phyloP scores from a whole-genome alignment of 2,113 vertebrate species.

The Amblyopsis rosae region DNA sequence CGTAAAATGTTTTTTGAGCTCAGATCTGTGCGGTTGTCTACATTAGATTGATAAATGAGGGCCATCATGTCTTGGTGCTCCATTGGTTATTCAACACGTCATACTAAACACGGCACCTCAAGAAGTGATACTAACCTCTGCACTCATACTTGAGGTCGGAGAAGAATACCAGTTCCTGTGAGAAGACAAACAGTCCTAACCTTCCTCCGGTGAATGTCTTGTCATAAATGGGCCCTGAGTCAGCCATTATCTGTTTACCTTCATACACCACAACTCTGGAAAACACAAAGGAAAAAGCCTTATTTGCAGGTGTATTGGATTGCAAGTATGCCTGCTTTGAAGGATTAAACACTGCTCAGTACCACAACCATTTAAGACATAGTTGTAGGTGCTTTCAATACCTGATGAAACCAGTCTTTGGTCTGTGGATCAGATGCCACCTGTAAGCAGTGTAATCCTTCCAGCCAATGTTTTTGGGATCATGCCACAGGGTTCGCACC shows the following conservation, averaged over 20 bases:
- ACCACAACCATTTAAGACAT: not conserved
- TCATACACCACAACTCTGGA: constrained; percentile 93
- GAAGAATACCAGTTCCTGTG: constrained; percentile 98
- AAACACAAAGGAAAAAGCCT: constrained; percentile 17
- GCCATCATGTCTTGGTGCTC: not conserved
- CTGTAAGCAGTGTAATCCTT: constrained; percentile 98
- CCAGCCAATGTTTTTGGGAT: constrained; percentile 97
- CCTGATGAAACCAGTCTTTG: constrained; percentile 97
- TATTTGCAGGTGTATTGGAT: too few species aligned
- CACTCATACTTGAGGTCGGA: constrained; percentile 99
- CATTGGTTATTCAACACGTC: too few species aligned
- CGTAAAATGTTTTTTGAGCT: too few species aligned
- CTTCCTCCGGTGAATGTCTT: constrained; percentile 92
- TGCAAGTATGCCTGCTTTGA: too few species aligned
- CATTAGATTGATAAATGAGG: too few species aligned
- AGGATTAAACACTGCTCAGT: too few species aligned
- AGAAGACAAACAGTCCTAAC: constrained; percentile 97
- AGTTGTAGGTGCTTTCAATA: constrained; percentile 52
- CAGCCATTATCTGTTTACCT: constrained; percentile 97
- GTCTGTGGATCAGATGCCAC: constrained; percentile 97
- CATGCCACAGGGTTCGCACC: constrained; percentile 96
- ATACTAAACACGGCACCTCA: not conserved
- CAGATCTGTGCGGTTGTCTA: too few species aligned
- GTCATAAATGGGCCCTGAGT: constrained; percentile 94
- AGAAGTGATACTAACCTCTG: constrained; percentile 84